Base-by-base conservation (phyloP, 1,140 invertebrate genomes). In the Drosophila tani region DNA sequence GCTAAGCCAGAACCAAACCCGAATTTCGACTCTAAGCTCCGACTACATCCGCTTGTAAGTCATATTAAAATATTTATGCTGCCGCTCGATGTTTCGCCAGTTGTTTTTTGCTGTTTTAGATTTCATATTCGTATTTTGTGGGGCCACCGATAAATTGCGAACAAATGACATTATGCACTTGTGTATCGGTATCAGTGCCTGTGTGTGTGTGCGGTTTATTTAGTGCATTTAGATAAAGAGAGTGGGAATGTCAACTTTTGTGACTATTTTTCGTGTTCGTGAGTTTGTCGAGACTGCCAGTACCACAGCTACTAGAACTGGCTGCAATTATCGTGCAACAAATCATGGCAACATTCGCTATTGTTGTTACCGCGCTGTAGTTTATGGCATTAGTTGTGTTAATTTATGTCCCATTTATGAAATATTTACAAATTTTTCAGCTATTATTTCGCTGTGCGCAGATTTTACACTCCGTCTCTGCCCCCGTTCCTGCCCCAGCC, bases 401-500 rank as follows among this genome's bases (percentile, higher is more conserved):
- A 87, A 87, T 87, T 87, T 87, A 87, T 87, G 83, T 84, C 68
- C 81, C 83, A 87, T 87, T 88, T 87, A 78, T 87, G 78, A 87
- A 87, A 87, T 87, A 87, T 87, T 88, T 87, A 84, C 83, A 87
- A 83, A 87, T 88, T 87, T 81, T 81, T 88, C 79, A 84, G 67
- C 77, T 75, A 85, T 85, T 85, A 85, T 82, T 79, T 40, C 35
- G 46, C 64, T 62, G 49, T 11, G 50, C 50, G 50, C 79, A 58
- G 65, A 79, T 63, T 76, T 68, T 49, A 15, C 59, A 56, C 65
- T 38, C 41, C 32, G 9, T 29, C 14, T 3, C 17, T 45, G 6
- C 3, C 38, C 19, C 35, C 11, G 51, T 29, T 6, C 27, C 5
- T 29, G 27, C 27, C 6, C 27, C 43, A 64, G 71, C 53, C 32